A percentile compares a stretch with the other conserved stretches of the same genome.
phyloP scores from a whole-genome alignment of 2,797 vertebrate genomes.

The Nasua narica region DNA sequence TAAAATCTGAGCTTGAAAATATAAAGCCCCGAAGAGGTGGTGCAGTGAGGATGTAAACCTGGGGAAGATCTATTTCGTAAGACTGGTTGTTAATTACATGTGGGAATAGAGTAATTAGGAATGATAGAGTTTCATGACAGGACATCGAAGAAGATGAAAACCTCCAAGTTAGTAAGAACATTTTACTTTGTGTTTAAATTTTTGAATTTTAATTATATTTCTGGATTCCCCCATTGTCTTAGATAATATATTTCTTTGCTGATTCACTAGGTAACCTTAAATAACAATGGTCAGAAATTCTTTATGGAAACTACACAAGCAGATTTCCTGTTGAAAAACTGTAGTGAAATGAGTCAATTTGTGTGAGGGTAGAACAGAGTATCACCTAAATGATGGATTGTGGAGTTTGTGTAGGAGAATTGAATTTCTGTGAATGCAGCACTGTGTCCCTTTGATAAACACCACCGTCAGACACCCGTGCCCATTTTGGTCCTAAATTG shows the following conservation, averaged over 20 bases:
- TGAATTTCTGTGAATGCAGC: neutral
- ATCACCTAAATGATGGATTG: neutral
- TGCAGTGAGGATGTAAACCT: neutral
- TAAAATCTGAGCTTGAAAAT: neutral
- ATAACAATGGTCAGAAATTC: neutral
- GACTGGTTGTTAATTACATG: neutral
- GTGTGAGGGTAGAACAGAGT: neutral
- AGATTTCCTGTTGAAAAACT: slow-evolving; percentile 3
- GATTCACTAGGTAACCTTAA: neutral
- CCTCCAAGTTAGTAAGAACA: neutral
- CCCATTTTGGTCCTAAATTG: neutral
- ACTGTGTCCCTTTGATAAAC: neutral
- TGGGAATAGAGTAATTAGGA: neutral
- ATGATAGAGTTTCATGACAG: neutral
- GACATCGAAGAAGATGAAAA: neutral
- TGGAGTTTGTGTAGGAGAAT: neutral
- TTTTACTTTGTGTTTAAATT: neutral
- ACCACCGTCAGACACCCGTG: neutral
- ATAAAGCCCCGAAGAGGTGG: fast-evolving
- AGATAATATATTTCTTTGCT: neutral
- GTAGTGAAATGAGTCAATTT: neutral
- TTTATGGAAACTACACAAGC: neutral
- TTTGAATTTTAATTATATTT: neutral
- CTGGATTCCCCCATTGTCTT: neutral
- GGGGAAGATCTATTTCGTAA: neutral